Conservation (phyloP, 1,140 invertebrate species). For the Drosophila nigromelanica region DNA sequence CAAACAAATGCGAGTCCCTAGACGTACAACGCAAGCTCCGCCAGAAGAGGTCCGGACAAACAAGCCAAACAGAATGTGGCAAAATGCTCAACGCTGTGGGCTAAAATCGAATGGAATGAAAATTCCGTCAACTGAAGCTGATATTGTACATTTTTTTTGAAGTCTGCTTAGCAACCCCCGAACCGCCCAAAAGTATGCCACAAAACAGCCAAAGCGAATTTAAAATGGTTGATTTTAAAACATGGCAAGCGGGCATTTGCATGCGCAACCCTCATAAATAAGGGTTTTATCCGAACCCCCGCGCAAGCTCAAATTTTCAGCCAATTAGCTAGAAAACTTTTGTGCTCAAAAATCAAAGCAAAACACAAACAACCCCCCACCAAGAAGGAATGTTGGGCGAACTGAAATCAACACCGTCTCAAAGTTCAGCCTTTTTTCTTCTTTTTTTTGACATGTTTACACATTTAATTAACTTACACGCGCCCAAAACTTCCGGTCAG, state of each 20-base stretch:
- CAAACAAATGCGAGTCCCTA: conserved; percentile 59
- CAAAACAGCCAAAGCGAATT: conserved; percentile 20
- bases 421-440: conserved; percentile 56
- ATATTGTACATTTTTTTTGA: no score
- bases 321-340: conserved; percentile 66
- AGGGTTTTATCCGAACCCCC: background rate
- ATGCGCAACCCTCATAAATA: conserved; percentile 23
- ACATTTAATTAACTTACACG: conserved; percentile 81
- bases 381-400: conserved; percentile 35
- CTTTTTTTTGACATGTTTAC: conserved; percentile 68
- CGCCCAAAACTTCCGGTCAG: conserved; percentile 66
- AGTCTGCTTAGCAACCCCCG: background rate
- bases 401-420: conserved; percentile 70
- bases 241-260: conserved; percentile 23
- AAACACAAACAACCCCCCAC: background rate
- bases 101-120: background rate
- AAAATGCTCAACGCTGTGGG: conserved; percentile 40
- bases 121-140: no score
- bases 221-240: conserved; percentile 41
- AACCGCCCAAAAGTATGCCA: conserved; percentile 34
- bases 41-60: conserved; percentile 45
- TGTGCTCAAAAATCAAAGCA: conserved; percentile 69
- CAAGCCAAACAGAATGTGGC: conserved; percentile 46
- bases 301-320: conserved; percentile 3
- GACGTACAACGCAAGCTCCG: conserved; percentile 34